Percentiles rank a stretch among this genome's conserved stretches.
Evolutionary conservation across 2,888 invertebrate genomes (phyloP).

Genomic region (Phania funesta): DNA sequence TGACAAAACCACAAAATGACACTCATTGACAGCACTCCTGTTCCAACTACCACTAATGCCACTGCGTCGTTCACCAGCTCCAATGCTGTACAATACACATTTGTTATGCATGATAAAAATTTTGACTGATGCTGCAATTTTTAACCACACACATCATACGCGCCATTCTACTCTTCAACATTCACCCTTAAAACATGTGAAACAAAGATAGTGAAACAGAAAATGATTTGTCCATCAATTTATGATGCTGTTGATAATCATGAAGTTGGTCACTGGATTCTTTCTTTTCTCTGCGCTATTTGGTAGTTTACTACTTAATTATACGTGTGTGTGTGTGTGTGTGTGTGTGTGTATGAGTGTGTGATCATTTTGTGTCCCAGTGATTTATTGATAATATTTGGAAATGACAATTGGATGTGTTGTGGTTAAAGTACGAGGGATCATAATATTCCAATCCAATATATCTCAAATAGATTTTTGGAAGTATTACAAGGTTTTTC

Average conservation of each 20-base stretch:
- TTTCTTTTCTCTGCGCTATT: neutral
- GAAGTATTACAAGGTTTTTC: slow-evolving; percentile 29
- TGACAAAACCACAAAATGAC: slow-evolving; percentile 62
- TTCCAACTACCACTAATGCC: neutral
- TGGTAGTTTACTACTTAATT: neutral
- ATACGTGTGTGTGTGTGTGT: slow-evolving; percentile 2
- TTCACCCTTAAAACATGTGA: slow-evolving; percentile 19
- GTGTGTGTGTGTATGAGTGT: slow-evolving; percentile 18
- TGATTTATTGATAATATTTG: slow-evolving; percentile 69
- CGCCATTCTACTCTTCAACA: slow-evolving; percentile 13
- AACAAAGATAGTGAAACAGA: neutral
- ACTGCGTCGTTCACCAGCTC: neutral
- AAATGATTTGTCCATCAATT: slow-evolving; percentile 56
- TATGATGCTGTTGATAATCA: slow-evolving; percentile 46
- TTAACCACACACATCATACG: slow-evolving; percentile 55
- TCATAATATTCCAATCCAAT: slow-evolving; percentile 39
- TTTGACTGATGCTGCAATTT: slow-evolving; percentile 52
- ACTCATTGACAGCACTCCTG: slow-evolving; percentile 50
- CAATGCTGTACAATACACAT: neutral
- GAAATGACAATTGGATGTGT: slow-evolving; percentile 61
- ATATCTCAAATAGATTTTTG: slow-evolving; percentile 20
- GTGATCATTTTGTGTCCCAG: slow-evolving; percentile 54
- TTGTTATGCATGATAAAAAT: slow-evolving; percentile 53
- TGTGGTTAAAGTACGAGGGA: slow-evolving; percentile 50
- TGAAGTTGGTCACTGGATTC: slow-evolving; percentile 47